These are phyloP conservation scores for Escarpia spicata DNA, from an alignment of 2,888 invertebrate species.

Conservation along the genomic window DNA sequence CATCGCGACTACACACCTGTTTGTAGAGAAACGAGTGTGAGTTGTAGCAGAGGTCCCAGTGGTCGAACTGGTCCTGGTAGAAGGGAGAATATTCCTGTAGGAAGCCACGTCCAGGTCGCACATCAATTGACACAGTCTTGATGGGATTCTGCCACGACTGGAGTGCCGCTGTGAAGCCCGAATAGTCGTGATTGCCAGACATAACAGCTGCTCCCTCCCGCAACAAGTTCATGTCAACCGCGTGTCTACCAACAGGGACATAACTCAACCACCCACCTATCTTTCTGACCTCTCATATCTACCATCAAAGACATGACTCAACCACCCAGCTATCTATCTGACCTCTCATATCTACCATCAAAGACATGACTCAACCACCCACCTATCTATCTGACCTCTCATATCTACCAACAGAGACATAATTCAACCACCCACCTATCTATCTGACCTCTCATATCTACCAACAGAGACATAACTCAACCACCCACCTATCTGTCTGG, in stretches of 20 bases:
- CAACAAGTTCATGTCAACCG: constrained; percentile 33
- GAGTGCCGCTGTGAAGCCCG: constrained; percentile 33
- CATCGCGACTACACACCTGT: constrained; percentile 34
- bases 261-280: not conserved
- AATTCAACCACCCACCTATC: too few species aligned
- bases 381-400: too few species aligned
- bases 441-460: too few species aligned
- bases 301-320: too few species aligned
- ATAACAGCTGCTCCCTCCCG: constrained; percentile 34
- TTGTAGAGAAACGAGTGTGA: constrained; percentile 37
- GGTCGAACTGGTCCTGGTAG: not conserved
- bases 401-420: too few species aligned
- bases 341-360: too few species aligned
- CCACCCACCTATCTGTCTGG: not conserved
- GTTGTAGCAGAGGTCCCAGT: constrained; percentile 36
- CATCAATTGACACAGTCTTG: constrained; percentile 25
- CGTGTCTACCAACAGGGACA: constrained; percentile 20
- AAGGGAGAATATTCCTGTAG: constrained; percentile 21
- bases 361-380: too few species aligned
- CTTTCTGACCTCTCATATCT: too few species aligned
- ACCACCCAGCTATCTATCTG: too few species aligned
- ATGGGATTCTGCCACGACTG: constrained; percentile 31
- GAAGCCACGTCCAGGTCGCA: constrained; percentile 13
- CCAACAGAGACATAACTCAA: not conserved
- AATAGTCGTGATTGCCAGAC: constrained; percentile 37